phyloP scores from a whole-genome alignment of 2,113 vertebrate genomes.

The Clarias macrocephalus region DNA sequence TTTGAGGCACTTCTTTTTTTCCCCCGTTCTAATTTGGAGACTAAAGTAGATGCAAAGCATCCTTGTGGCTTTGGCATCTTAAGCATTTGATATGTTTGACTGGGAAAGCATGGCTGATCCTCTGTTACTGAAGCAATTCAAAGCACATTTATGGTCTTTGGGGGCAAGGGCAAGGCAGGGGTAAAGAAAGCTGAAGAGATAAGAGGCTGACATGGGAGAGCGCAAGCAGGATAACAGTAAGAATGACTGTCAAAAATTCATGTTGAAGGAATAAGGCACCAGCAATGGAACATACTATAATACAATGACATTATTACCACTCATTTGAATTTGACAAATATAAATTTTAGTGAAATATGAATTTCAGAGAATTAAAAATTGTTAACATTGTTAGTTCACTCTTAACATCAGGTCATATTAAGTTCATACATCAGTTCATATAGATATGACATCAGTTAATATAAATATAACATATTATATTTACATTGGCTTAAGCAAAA shows the following conservation, averaged over 20 bases:
- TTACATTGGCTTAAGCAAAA: not conserved
- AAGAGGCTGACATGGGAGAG: conserved; percentile 62
- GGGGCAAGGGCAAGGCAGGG: conserved; percentile 61
- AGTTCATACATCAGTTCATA: not conserved
- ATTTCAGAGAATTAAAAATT: too few relatives aligned
- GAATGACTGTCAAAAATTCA: conserved; percentile 58
- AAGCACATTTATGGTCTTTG: conserved; percentile 59
- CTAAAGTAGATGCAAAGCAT: conserved; percentile 60
- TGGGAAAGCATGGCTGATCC: conserved; percentile 71
- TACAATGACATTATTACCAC: conserved; percentile 5
- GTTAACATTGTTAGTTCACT: not conserved
- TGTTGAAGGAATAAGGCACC: conserved; percentile 32
- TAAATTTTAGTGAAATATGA: not conserved
- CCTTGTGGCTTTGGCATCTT: conserved; percentile 64
- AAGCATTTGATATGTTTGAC: conserved; percentile 72
- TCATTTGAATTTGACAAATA: not conserved
- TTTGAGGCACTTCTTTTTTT: conserved; percentile 44
- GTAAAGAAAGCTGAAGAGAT: conserved; percentile 60
- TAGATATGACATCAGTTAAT: not conserved
- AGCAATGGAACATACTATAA: conserved; percentile 40
- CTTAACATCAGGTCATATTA: not conserved
- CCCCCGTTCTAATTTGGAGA: conserved; percentile 54
- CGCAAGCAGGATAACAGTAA: conserved; percentile 53
- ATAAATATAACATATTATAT: not conserved
- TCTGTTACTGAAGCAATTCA: conserved; percentile 67